Conservation (phyloP, 1,140 invertebrate genomes). For the Microplitis demolitor region DNA sequence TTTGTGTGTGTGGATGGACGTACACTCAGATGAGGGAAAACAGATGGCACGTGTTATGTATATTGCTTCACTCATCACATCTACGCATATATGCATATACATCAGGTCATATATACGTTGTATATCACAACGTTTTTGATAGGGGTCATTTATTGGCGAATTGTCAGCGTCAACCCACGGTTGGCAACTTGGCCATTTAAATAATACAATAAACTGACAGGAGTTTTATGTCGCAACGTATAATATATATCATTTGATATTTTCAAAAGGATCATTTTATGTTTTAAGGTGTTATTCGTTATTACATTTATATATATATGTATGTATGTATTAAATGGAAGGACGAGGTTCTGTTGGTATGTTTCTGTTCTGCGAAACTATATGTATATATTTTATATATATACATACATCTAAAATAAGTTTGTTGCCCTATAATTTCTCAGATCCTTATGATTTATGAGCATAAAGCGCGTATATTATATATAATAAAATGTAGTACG, state of each 20-base stretch:
- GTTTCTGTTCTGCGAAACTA: too few species aligned
- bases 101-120: neutral
- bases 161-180: conserved; percentile 31
- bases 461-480: neutral
- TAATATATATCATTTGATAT: conserved; percentile 46
- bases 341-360: too few species aligned
- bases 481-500: neutral
- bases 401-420: neutral
- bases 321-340: too few species aligned
- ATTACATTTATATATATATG: conserved; percentile 24
- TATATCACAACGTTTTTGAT: conserved; percentile 41
- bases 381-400: too few species aligned
- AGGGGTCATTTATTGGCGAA: conserved; percentile 46
- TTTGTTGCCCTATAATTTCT: conserved; percentile 54
- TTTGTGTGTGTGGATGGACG: neutral
- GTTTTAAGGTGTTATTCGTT: conserved; percentile 56
- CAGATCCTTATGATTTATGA: conserved; percentile 52
- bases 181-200: conserved; percentile 42
- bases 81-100: conserved; percentile 7
- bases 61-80: neutral
- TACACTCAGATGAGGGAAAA: neutral
- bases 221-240: neutral
- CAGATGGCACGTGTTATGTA: neutral
- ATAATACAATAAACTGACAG: too few species aligned
- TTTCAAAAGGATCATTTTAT: conserved; percentile 43